These are phyloP conservation scores for Manis crassicaudata DNA, from an alignment of 2,797 vertebrate genomes.

Conservation along the genomic window DNA sequence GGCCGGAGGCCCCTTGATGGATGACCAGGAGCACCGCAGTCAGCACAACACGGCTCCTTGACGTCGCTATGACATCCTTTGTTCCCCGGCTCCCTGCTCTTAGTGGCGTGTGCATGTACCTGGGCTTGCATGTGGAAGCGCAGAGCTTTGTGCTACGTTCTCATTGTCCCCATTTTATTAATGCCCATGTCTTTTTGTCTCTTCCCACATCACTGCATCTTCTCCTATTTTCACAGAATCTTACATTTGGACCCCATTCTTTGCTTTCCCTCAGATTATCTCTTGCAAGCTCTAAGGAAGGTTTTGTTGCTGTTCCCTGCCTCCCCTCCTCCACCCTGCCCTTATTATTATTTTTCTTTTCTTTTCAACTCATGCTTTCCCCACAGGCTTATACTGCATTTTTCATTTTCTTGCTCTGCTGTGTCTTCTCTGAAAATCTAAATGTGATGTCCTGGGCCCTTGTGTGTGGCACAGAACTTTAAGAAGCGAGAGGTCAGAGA, in stretches of 20 bases:
- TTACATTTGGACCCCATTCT: background rate
- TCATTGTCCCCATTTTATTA: background rate
- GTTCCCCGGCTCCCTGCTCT: slow-evolving; percentile 63
- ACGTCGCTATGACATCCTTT: slow-evolving; percentile 78
- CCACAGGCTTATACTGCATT: rapidly evolving
- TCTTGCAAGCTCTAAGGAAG: background rate
- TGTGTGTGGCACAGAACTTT: background rate
- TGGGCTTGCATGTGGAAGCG: background rate
- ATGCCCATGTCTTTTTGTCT: slow-evolving; percentile 22
- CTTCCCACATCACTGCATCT: rapidly evolving
- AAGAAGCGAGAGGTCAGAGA: background rate
- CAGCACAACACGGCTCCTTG: background rate
- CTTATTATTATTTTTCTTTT: background rate
- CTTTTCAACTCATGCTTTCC: background rate
- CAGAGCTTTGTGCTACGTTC: slow-evolving; percentile 16
- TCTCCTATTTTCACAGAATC: background rate
- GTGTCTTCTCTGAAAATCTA: background rate
- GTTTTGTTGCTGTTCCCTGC: background rate
- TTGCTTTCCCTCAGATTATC: background rate
- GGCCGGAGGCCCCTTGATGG: background rate
- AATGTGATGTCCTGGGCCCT: background rate
- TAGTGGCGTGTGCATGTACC: slow-evolving; percentile 16
- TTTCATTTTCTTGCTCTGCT: background rate
- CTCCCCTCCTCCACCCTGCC: background rate
- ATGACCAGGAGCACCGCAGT: background rate